These are phyloP conservation scores for Frankliniella intonsa DNA, from an alignment of 2,888 invertebrate species.

Conservation along the genomic window DNA sequence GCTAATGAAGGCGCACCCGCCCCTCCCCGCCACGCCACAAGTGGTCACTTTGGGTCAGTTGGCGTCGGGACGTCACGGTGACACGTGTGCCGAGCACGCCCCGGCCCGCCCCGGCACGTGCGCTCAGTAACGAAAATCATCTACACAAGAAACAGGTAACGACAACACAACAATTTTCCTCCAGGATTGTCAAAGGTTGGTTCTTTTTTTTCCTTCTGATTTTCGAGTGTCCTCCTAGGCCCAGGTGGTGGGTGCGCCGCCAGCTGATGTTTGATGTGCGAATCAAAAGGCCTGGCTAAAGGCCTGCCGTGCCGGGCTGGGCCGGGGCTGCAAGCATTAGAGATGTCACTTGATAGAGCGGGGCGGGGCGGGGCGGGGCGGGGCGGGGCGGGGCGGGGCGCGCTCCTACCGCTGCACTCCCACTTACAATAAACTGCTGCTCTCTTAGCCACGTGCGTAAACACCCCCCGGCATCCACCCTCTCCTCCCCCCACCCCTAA, in stretches of 20 bases:
- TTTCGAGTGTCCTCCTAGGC: no score
- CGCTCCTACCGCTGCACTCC: not conserved
- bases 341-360: conserved; percentile 17
- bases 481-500: not conserved
- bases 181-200: not conserved
- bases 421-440: conserved; percentile 26
- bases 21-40: not conserved
- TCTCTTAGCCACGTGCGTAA: conserved; percentile 26
- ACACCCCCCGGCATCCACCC: not conserved
- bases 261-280: conserved; percentile 10
- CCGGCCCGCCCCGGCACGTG: not conserved
- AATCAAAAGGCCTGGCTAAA: not conserved
- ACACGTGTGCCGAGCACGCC: not conserved
- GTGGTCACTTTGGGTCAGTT: not conserved
- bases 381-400: not conserved
- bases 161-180: not conserved
- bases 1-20: not conserved
- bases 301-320: not conserved
- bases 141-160: not conserved
- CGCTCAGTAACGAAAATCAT: not conserved
- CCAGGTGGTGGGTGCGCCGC: not conserved
- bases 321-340: not conserved
- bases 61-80: not conserved
- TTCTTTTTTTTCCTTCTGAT: not conserved
- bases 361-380: not conserved